Percentiles rank a stretch among this genome's conserved stretches.
phyloP scores from a whole-genome alignment of 1,140 invertebrate species.

The Drosophila arizonae region DNA sequence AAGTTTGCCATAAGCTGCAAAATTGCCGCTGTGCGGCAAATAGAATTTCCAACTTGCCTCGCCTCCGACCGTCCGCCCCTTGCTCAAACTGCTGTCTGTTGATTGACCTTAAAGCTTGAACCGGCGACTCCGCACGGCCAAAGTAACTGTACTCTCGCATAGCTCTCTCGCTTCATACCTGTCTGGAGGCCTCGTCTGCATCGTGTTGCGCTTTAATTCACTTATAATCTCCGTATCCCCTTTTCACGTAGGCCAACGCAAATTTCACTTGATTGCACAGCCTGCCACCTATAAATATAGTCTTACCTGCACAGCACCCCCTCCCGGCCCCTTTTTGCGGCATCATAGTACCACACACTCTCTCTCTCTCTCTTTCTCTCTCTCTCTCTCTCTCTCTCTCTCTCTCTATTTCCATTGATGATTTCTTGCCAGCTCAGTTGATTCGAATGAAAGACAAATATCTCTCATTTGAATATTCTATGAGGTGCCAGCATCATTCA shows the following conservation, averaged over 20 bases:
- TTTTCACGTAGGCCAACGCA: constrained; percentile 44
- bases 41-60: constrained; percentile 69
- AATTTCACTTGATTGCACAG: constrained; percentile 63
- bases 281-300: constrained; percentile 2
- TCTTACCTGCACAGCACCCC: neutral
- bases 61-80: constrained; percentile 1
- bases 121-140: constrained; percentile 41
- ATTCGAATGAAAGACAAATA: neutral
- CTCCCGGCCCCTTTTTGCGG: too few species aligned
- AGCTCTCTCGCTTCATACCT: constrained; percentile 22
- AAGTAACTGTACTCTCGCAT: constrained; percentile 58
- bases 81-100: constrained; percentile 18
- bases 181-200: constrained; percentile 21
- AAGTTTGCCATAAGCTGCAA: constrained; percentile 50
- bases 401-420: constrained; percentile 44
- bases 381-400: too few species aligned
- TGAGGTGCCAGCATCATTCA: constrained; percentile 2
- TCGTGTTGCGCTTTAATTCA: constrained; percentile 64
- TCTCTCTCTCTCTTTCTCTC: too few species aligned
- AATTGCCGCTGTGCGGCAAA: constrained; percentile 77
- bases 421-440: constrained; percentile 19
- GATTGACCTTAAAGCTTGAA: constrained; percentile 76
- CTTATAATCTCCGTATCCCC: constrained; percentile 57
- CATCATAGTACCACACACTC: too few species aligned
- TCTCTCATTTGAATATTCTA: constrained; percentile 8